A percentile compares a stretch with the other conserved stretches of the same genome.
Conservation (phyloP, 2,888 invertebrate species). For the Drosophila recens region DNA sequence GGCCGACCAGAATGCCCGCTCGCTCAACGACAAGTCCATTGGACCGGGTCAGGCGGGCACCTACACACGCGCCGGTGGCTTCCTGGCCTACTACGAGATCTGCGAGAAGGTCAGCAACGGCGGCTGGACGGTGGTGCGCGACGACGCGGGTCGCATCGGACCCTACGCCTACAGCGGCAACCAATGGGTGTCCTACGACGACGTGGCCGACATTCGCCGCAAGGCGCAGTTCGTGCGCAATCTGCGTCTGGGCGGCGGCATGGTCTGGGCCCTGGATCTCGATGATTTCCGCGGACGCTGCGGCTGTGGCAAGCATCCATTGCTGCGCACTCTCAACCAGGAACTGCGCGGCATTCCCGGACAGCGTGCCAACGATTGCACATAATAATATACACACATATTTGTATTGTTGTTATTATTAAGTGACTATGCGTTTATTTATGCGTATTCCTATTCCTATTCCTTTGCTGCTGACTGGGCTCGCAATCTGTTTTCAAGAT, state of each 20-base stretch:
- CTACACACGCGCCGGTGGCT: conserved; percentile 90
- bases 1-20: conserved; percentile 86
- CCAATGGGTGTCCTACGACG: conserved; percentile 93
- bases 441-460: conserved; percentile 38
- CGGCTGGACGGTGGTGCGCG: conserved; percentile 88
- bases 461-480: conserved; percentile 53
- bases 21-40: conserved; percentile 87
- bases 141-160: conserved; percentile 88
- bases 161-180: conserved; percentile 90
- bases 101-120: conserved; percentile 87
- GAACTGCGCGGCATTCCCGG: conserved; percentile 86
- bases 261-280: conserved; percentile 92
- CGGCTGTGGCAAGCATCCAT: conserved; percentile 89
- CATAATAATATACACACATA: conserved; percentile 73
- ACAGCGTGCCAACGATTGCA: conserved; percentile 85
- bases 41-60: conserved; percentile 90
- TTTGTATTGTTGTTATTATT: conserved; percentile 21
- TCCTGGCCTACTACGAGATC: conserved; percentile 92
- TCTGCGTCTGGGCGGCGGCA: conserved; percentile 89
- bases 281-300: conserved; percentile 91
- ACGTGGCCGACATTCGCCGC: conserved; percentile 88
- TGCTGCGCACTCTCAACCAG: conserved; percentile 88
- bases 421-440: no score
- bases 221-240: conserved; percentile 88
- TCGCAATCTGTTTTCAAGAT: conserved; percentile 79